A percentile compares a stretch with the other conserved stretches of the same genome.
phyloP scores from a whole-genome alignment of 1,140 invertebrate species.

The Adelges cooleyi region DNA sequence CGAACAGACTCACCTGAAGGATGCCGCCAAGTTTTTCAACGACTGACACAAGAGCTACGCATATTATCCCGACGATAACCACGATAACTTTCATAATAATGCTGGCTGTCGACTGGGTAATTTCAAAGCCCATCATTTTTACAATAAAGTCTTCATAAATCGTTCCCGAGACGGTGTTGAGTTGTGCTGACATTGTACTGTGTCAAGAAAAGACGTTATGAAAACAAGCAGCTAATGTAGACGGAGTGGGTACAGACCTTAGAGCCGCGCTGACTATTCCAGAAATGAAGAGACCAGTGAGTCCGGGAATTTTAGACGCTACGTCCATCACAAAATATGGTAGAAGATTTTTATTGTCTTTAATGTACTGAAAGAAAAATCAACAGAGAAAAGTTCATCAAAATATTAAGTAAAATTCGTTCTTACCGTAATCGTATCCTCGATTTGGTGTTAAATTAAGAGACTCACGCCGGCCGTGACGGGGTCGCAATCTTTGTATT shows the following conservation, averaged over 20 bases:
- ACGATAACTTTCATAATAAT: constrained; percentile 54
- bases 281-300: constrained; percentile 55
- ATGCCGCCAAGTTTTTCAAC: constrained; percentile 53
- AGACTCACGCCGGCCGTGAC: constrained; percentile 40
- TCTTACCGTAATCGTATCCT: neutral
- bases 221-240: too few relatives aligned
- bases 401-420: neutral
- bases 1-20: neutral
- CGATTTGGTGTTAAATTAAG: neutral
- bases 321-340: constrained; percentile 54
- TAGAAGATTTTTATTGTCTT: constrained; percentile 44
- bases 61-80: constrained; percentile 49
- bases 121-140: constrained; percentile 40
- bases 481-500: constrained; percentile 52
- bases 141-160: constrained; percentile 68
- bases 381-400: too few relatives aligned
- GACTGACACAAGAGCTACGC: constrained; percentile 52
- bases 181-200: constrained; percentile 66
- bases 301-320: constrained; percentile 43
- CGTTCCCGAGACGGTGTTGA: constrained; percentile 69
- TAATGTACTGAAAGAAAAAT: constrained; percentile 34
- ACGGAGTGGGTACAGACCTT: constrained; percentile 38
- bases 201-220: neutral
- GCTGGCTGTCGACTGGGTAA: constrained; percentile 49
- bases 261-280: constrained; percentile 57